Conservation (phyloP, 2,113 vertebrate genomes). For the Sporophila hypoxantha region DNA sequence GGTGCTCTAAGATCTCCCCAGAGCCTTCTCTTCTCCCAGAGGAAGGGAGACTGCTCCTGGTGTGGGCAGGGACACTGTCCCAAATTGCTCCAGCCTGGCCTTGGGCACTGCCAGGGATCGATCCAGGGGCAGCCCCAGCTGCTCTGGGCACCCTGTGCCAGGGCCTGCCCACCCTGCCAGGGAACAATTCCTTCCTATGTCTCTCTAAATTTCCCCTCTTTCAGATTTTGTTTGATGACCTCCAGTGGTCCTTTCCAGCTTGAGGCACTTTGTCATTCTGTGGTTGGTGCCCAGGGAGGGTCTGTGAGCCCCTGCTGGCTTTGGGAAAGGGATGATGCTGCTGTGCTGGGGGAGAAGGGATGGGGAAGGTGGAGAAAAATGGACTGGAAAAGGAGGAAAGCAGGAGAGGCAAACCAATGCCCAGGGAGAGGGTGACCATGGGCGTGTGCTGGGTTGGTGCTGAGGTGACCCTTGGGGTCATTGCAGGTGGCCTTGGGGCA, state of each 20-base stretch:
- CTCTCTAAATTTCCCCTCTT: too few relatives aligned
- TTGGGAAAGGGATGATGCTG: neutral
- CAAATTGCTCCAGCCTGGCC: neutral
- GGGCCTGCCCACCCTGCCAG: neutral
- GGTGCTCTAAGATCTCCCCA: too few relatives aligned
- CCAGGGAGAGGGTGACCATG: rapidly evolving
- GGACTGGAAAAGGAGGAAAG: neutral
- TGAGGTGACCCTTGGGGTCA: neutral
- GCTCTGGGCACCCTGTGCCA: neutral
- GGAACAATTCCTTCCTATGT: neutral
- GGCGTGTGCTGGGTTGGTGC: rapidly evolving
- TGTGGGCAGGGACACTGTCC: too few relatives aligned
- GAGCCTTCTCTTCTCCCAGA: too few relatives aligned
- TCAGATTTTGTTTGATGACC: neutral
- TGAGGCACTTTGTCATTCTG: neutral
- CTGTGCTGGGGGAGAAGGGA: neutral
- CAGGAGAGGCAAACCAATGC: rapidly evolving
- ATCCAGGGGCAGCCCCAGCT: neutral
- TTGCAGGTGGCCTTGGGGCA: neutral
- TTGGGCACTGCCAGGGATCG: neutral
- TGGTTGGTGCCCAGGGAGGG: neutral
- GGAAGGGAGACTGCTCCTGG: too few relatives aligned
- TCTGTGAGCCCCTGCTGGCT: rapidly evolving
- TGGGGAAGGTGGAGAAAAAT: rapidly evolving
- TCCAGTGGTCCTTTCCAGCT: neutral